Base-by-base conservation (phyloP, 2,113 vertebrate species). In the Lamprologus speciosus region DNA sequence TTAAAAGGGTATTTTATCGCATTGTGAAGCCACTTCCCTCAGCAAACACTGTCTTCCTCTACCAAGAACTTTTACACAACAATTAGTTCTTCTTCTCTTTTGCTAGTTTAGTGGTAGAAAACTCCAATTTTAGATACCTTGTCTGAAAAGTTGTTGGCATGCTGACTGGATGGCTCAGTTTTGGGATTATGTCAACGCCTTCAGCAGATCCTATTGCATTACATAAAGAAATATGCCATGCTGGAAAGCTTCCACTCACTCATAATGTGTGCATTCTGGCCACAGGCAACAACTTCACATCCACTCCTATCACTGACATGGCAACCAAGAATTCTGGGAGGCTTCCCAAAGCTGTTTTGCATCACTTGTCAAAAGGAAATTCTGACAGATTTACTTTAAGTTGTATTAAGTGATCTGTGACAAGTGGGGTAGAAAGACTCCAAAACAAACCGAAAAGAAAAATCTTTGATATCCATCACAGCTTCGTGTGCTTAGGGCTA, bases 321-420 rank as follows among this genome's bases (percentile, higher is more conserved):
- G 82, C 87, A 93, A 86, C 80, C 88, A 70, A 84, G 85, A 88
- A 90, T 90, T 89, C 80, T 86, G 91, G 89, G 57, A 88, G 68
- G 37, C 13, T 19, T 93, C 86, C 90, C 85, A 85, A 92, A 91
- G 80, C 89, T 90, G 84, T 83, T 90, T 84, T 82, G 80, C 86
- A 83, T 86, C 75, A 63, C 84, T 93, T 89, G 90, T 94, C 89
- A 93, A 92, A 95, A 92, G 93, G 91, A 87, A 92, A 82, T 89
- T 93, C 85, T 81, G 83, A 87, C 37, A 80, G 55, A 73, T 79
- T 87, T 86, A 58, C 68, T 93, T 85, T 51, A 91, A 85, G 90
- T 92, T 87, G 28, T 81, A 86, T 87, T 23, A 84, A 87, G 78
- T 8, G 8, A 85, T 88, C 53, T 87, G 84, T 83, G 81, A 91